These are phyloP conservation scores for Prionailurus bengalensis DNA, from an alignment of 2,113 vertebrate species.

Conservation along the genomic window DNA sequence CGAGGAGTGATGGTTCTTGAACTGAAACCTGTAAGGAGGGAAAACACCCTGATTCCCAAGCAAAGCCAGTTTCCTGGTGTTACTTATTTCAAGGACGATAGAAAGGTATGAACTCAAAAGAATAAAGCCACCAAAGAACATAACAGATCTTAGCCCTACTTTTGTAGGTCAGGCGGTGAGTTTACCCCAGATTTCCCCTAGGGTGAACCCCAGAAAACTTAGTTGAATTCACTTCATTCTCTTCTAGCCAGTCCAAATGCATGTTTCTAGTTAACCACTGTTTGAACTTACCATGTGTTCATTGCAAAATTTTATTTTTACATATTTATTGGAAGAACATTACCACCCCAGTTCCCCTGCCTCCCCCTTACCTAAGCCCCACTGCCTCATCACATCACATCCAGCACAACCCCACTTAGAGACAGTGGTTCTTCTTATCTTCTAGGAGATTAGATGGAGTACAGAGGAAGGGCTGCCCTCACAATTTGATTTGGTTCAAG, in stretches of 20 bases:
- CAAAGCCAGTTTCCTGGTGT: neutral
- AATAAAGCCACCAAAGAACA: neutral
- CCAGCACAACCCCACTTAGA: neutral
- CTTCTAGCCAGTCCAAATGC: neutral
- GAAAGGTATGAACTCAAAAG: neutral
- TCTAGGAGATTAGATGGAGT: neutral
- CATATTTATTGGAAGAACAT: neutral
- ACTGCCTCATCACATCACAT: accelerated
- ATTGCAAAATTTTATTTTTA: neutral
- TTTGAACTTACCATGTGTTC: neutral
- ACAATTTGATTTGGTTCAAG: neutral
- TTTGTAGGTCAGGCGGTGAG: neutral
- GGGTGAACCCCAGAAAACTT: neutral
- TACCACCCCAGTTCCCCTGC: neutral
- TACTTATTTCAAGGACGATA: neutral
- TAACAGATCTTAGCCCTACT: neutral
- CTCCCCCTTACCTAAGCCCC: neutral
- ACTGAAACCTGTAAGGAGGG: neutral
- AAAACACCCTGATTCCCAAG: neutral
- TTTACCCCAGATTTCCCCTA: neutral
- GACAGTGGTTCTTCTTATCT: neutral
- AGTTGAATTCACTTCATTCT: neutral
- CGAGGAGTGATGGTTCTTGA: neutral
- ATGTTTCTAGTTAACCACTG: neutral
- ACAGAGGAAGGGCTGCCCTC: neutral